Evolutionary conservation across 2,888 invertebrate species (phyloP), one percentile per base, ranked within the genome.

Genomic region (Tenthredo livida): DNA sequence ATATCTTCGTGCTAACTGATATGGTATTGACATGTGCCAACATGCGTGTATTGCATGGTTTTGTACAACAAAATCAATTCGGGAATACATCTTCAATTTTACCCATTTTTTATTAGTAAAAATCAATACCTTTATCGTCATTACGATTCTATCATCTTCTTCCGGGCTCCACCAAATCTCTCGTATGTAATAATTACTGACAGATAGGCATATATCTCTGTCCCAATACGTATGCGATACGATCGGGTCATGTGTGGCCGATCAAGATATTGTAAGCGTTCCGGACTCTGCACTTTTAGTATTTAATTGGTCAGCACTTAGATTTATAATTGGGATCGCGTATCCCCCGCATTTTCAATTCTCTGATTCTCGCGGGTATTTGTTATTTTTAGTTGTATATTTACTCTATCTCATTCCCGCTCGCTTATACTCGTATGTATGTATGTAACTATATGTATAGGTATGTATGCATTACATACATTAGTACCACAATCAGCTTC

Each of bases 401-500:
- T 33, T 67, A 17, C 43, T 43, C 21, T 21, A 43, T 43, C n/a
- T 40, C 72, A 25, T 40, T 73, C 33, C 25, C 5, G 7, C 67
- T 61, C 61, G 25, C 25, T 61, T 61, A 25, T 2, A 29, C 25
- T 25, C 61, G 12, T 61, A 61, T 61, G 17, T 67, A 50, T 50
- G 9, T n/a, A 50, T 6, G 5, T 33, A 33, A 33, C 33, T 4
- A 33, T 33, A 4, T 33, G 4, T 33, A 33, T n/a, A 6, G 17
- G n/a, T 50, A 50, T 6, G 9, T 50, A n/a, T 50, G 17, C 17
- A n/a, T 50, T 37, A 12, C n/a, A 12, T 43, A 73, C 12, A 37
- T 40, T 73, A 73, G 40, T 73, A 43, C 43, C 72, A 43, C 40
- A 29, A 73, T 73, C 72, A 43, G 29, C 72, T 21, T 43, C 72